Conservation (phyloP, 2,797 vertebrate genomes). For the Rhynchotus rufescens region DNA sequence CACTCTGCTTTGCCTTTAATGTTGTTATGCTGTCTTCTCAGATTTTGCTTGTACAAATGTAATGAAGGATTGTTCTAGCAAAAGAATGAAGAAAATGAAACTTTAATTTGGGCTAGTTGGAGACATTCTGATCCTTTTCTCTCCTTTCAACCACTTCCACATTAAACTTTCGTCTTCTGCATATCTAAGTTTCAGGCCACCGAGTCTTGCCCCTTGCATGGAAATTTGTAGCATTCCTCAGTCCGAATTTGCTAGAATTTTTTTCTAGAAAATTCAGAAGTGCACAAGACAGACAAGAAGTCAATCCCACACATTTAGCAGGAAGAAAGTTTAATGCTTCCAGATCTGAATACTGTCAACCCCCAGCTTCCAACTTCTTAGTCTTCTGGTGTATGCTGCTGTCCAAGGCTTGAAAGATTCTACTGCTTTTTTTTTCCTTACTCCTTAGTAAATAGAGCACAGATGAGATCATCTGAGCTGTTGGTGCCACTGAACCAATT, state of each 20-base stretch:
- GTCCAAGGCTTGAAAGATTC: background rate
- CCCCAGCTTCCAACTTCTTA: background rate
- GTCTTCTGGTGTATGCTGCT: background rate
- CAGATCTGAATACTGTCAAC: background rate
- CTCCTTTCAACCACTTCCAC: background rate
- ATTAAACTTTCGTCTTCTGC: background rate
- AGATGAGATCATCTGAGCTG: background rate
- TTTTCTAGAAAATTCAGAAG: slow-evolving; percentile 35
- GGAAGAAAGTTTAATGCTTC: background rate
- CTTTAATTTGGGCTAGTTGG: background rate
- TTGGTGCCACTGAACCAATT: background rate
- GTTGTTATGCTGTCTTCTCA: background rate
- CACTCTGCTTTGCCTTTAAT: background rate
- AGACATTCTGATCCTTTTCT: background rate
- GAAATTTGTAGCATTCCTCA: slow-evolving; percentile 4
- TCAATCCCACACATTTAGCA: background rate
- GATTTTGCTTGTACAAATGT: background rate
- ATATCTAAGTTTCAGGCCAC: background rate
- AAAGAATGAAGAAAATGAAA: background rate
- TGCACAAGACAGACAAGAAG: background rate
- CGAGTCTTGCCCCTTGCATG: background rate
- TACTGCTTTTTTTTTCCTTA: background rate
- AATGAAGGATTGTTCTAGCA: background rate
- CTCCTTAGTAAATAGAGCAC: background rate
- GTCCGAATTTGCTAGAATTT: background rate